Evolutionary conservation across 2,888 invertebrate genomes (phyloP).

Genomic region (Tanytarsus gracilentus): DNA sequence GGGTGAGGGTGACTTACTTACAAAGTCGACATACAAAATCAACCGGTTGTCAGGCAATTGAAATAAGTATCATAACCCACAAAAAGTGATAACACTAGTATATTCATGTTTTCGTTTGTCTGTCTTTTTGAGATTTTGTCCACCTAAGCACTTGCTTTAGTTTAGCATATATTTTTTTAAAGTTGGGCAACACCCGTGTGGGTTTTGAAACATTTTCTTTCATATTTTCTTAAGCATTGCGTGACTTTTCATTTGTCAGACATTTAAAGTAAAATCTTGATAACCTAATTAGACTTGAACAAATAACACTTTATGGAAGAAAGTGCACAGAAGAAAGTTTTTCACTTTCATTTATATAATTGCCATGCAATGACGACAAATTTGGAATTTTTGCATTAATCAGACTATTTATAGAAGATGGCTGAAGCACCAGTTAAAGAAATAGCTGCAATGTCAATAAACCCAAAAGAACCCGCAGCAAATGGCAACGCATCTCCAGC

Average conservation of each 20-base stretch:
- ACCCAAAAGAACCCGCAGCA: slow-evolving; percentile 4
- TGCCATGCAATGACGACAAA: not conserved
- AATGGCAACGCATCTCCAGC: slow-evolving; percentile 27
- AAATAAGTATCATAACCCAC: no score
- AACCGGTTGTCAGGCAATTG: no score
- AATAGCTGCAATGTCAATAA: slow-evolving; percentile 19
- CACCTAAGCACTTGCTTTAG: no score
- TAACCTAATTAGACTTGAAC: slow-evolving; percentile 20
- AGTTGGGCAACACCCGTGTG: no score
- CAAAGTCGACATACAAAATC: no score
- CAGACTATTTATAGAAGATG: not conserved
- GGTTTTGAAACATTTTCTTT: no score
- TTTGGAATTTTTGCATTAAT: not conserved
- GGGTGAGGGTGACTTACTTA: no score
- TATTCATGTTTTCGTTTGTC: no score
- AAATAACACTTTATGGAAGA: not conserved
- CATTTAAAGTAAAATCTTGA: slow-evolving; percentile 14
- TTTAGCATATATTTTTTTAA: no score
- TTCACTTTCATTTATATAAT: not conserved
- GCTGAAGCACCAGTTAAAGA: slow-evolving; percentile 24
- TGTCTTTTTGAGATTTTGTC: no score
- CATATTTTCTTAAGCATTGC: slow-evolving; percentile 8
- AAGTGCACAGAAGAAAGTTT: not conserved
- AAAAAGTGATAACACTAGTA: no score
- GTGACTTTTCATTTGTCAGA: slow-evolving; percentile 17